phyloP scores from a whole-genome alignment of 2,888 invertebrate species.

The Alloplasta piceator region DNA sequence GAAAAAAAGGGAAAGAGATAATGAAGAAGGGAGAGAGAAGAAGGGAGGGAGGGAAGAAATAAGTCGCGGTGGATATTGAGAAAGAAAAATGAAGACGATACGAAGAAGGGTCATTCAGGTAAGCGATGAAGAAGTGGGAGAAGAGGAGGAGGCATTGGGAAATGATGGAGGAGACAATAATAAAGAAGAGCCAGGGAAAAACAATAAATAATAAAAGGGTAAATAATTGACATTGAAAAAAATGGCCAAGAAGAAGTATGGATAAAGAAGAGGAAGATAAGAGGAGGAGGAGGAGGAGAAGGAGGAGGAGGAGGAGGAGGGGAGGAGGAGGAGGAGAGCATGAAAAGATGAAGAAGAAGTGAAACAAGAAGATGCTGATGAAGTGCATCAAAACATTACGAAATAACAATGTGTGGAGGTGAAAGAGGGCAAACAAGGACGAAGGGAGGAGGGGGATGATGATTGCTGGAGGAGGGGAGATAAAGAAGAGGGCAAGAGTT shows the following conservation, averaged over 20 bases:
- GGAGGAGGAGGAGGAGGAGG: slow-evolving; percentile 19
- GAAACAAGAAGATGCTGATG: slow-evolving; percentile 43
- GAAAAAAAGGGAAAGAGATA: no score
- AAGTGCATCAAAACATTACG: no score
- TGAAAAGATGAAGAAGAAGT: slow-evolving; percentile 20
- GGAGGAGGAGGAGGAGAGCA: slow-evolving; percentile 13
- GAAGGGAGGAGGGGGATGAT: no score
- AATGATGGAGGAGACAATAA: background rate
- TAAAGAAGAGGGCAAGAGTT: no score
- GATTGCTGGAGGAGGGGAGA: no score
- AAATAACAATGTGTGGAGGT: no score
- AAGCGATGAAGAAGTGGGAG: slow-evolving; percentile 58
- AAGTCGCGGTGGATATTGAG: background rate
- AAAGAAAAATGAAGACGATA: background rate
- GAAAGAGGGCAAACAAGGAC: slow-evolving; percentile 61
- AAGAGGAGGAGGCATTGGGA: slow-evolving; percentile 17
- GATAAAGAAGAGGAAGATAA: slow-evolving; percentile 13
- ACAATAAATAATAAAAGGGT: no score
- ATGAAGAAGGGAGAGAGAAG: no score
- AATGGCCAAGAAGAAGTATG: slow-evolving; percentile 8
- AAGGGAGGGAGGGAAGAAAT: no score
- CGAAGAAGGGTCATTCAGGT: slow-evolving; percentile 14
- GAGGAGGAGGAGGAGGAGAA: slow-evolving; percentile 40
- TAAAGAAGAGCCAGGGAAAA: slow-evolving; percentile 2
- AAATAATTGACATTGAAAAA: background rate